Base-by-base conservation (phyloP, 2,797 vertebrate species). In the Sebastolobus alascanus region DNA sequence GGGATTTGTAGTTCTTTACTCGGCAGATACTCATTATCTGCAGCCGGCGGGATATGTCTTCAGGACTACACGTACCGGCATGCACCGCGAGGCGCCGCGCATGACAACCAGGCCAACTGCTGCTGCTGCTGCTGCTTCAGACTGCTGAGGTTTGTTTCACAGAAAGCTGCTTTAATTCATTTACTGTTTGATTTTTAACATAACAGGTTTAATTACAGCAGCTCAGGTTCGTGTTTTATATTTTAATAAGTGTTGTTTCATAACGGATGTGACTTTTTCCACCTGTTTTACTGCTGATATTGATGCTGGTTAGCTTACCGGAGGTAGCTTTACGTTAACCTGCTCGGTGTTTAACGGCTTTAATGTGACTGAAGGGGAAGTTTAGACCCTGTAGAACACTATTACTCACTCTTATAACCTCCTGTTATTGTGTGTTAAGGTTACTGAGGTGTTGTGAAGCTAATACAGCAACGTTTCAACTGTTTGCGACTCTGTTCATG, bases 21-120 rank as follows among this genome's bases (percentile, higher is more conserved):
- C 33, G 25, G 25, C 25, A 25, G 25, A 31, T 31, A 4, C 31
- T 4, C 3, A 5, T 4, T 31, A 31, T 31, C 31, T 5, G 31
- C 9, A 6, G 1, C 2, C 7, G 35, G 35, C 35, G 35, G 35
- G 35, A 0, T 2, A 0, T 1, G 1, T 8, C 3, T 10, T 0
- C 1, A 1, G 33, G 55, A 92, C 92, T 87, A 70, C 87, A 81
- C n/a, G 5, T 59, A 33, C 93, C 92, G 6, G 5, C 10, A 54
- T 87, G 73, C 93, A 65, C 6, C 25, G 22, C 37, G 27, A 0
- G 2, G 0, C 11, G 8, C 31, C 8, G 81, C 90, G 90, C 80
- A 77, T 87, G 85, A 6, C 75, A 65, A 3, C 12, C 2, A 60
- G 29, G 38, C 4, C 59, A 9, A 22, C 25, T 9, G 37, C 40